Percentiles rank a stretch among this genome's conserved stretches.
Evolutionary conservation across 2,888 invertebrate genomes (phyloP).

Genomic region (Melanchra persicariae): DNA sequence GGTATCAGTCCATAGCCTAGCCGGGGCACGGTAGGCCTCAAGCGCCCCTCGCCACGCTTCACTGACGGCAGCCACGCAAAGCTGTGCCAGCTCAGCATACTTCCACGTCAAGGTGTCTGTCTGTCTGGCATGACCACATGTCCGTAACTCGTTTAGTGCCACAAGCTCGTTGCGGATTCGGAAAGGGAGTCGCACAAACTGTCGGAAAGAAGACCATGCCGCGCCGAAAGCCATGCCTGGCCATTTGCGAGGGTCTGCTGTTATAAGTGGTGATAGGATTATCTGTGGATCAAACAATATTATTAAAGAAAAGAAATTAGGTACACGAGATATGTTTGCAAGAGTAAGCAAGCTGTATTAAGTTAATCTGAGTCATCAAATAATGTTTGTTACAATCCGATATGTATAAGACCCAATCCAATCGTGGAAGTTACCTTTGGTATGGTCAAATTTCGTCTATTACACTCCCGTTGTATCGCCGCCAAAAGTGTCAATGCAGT

Average conservation of each 20-base stretch:
- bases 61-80: constrained; percentile 80
- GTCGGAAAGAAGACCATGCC: constrained; percentile 68
- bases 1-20: constrained; percentile 89
- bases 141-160: constrained; percentile 80
- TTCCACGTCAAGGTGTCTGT: constrained; percentile 85
- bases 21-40: constrained; percentile 83
- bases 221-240: constrained; percentile 76
- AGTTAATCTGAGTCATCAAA: too few species aligned
- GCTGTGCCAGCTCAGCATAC: constrained; percentile 83
- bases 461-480: constrained; percentile 82
- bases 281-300: constrained; percentile 74
- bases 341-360: too few species aligned
- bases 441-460: constrained; percentile 83
- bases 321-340: too few species aligned
- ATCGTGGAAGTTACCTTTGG: constrained; percentile 76
- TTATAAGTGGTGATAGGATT: constrained; percentile 84
- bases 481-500: constrained; percentile 86
- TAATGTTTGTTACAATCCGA: too few species aligned
- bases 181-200: constrained; percentile 78
- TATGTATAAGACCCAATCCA: too few species aligned
- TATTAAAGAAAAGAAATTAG: too few species aligned
- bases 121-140: constrained; percentile 77
- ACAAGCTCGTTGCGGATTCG: constrained; percentile 79
- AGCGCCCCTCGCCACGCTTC: constrained; percentile 79
- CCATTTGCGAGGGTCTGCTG: constrained; percentile 86